Conservation (phyloP, 2,888 invertebrate species). For the Protophormia terraenovae region DNA sequence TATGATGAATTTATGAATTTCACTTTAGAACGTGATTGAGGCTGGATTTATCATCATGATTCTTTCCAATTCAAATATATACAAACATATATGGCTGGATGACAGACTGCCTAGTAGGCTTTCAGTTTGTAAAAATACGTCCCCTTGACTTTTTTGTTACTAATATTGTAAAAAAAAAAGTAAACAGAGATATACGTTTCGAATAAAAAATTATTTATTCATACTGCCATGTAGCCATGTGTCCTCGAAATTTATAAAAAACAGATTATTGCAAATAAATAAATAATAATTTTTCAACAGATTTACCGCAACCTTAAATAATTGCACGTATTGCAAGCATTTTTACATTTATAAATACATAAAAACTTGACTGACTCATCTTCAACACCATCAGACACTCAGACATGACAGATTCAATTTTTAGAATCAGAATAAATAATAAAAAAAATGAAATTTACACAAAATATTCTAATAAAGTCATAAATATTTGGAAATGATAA, state of each 20-base stretch:
- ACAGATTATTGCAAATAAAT: slow-evolving; percentile 51
- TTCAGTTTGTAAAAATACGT: too few species aligned
- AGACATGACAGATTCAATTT: background rate
- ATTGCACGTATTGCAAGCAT: slow-evolving; percentile 51
- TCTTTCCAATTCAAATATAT: slow-evolving; percentile 25
- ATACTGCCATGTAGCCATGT: slow-evolving; percentile 30
- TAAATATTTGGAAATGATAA: slow-evolving; percentile 1
- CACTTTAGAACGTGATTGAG: slow-evolving; percentile 66
- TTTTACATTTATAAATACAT: slow-evolving; percentile 40
- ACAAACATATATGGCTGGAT: background rate
- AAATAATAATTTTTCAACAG: slow-evolving; percentile 54
- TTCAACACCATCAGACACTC: background rate
- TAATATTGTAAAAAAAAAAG: background rate
- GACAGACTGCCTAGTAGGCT: slow-evolving; percentile 34
- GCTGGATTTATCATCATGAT: slow-evolving; percentile 58
- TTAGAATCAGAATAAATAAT: too few species aligned
- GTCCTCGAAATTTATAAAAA: slow-evolving; percentile 53
- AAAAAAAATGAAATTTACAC: too few species aligned
- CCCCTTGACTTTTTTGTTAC: slow-evolving; percentile 26
- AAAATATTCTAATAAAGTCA: slow-evolving; percentile 4
- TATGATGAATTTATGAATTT: slow-evolving; percentile 64
- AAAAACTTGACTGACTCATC: slow-evolving; percentile 22
- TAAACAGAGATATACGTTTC: background rate
- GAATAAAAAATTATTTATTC: slow-evolving; percentile 49
- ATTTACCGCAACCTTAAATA: slow-evolving; percentile 66